Evolutionary conservation across 2,888 invertebrate species (phyloP), one percentile per base, ranked within the genome.

Genomic region (Drepanosiphum platanoidis): DNA sequence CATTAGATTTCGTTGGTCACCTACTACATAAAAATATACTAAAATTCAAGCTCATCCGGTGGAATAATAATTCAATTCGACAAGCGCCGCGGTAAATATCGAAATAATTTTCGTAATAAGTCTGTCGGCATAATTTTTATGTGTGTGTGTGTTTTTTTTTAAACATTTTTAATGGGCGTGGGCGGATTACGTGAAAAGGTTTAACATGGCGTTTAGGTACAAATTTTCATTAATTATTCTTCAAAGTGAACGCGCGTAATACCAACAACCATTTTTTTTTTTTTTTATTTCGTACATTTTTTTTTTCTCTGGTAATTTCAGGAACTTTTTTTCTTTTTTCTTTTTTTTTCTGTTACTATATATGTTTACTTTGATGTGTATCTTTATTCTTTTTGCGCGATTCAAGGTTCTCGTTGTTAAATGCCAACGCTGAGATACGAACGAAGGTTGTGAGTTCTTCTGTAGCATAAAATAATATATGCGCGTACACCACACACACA

Each of bases 151-250:
- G n/a, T 46, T 74, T 74, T 72, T 46, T 46, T 32, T 22, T 11
- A 46, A 22, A 52, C 30, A 46, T 22, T 18, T 32, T 52, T 46
- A 3, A 22, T 30, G 22, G 22, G 32, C 5, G 32, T 9, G 32
- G 32, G 46, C 1, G 11, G 13, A 30, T 3, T 74, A 72, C 15
- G 15, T 3, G 32, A 42, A 30, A 74, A 52, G 18, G 11, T n/a
- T 46, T 46, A 46, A 46, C 46, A 22, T 22, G 32, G 46, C n/a
- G 32, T 74, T 74, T 15, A 52, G 13, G 11, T 22, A 74, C 15
- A 30, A 22, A 46, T 74, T 74, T 52, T 46, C 13, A 52, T 74
- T 74, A 74, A 74, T 64, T 64, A 64, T 64, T 64, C 64, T 64
- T 64, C 64, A 27, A 64, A 64, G 64, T 0, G 0, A 64, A 27